Conservation (phyloP, 2,113 vertebrate species). For the Nesogale talazaci region DNA sequence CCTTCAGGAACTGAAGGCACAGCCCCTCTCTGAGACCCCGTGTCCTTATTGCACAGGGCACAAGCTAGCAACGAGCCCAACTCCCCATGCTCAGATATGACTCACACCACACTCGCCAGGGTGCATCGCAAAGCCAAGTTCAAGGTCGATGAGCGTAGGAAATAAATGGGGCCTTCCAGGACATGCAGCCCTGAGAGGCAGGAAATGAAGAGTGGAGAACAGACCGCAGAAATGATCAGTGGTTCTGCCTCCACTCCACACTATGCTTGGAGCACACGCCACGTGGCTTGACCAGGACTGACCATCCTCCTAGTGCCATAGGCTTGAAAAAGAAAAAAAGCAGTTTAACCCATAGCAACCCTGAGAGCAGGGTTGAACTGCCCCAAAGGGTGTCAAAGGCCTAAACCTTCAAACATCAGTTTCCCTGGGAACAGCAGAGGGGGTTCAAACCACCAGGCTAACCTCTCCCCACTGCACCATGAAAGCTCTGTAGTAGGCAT, state of each 20-base stretch:
- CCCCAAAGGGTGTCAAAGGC: too few species aligned
- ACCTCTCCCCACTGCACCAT: too few species aligned
- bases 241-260: too few species aligned
- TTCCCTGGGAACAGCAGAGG: too few species aligned
- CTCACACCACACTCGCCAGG: background rate
- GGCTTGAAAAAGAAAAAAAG: background rate
- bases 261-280: too few species aligned
- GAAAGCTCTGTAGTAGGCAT: too few species aligned
- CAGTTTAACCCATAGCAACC: background rate
- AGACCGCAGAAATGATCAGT: background rate
- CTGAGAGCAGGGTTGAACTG: background rate
- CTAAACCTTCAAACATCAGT: background rate
- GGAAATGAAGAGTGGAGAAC: background rate
- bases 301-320: background rate
- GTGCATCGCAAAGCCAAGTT: background rate
- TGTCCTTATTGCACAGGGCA: background rate
- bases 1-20: background rate
- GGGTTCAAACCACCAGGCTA: too few species aligned
- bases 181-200: background rate
- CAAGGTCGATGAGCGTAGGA: background rate
- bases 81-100: accelerated
- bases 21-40: background rate
- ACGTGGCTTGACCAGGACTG: too few species aligned
- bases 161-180: background rate
- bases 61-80: background rate